phyloP scores from a whole-genome alignment of 1,140 invertebrate genomes.

The Drepana arcuata region DNA sequence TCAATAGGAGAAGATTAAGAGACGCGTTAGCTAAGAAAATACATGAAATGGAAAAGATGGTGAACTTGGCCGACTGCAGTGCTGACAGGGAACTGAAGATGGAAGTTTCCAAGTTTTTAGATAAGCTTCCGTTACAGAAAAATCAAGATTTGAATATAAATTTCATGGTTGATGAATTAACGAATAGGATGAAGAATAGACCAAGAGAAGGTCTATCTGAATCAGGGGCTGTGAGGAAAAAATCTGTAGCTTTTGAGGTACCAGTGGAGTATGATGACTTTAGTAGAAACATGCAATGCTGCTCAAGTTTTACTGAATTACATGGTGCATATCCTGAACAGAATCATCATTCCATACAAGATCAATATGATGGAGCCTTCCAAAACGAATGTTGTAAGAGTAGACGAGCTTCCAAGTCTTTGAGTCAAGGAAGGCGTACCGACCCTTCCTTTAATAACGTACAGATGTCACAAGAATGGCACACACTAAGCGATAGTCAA shows the following conservation, averaged over 20 bases:
- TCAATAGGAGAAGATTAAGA: slow-evolving; percentile 21
- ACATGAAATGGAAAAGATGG: slow-evolving; percentile 21
- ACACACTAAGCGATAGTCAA: too few relatives aligned
- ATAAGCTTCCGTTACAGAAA: slow-evolving; percentile 20
- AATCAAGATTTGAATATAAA: slow-evolving; percentile 23
- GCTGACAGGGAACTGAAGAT: slow-evolving; percentile 18
- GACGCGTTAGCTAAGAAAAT: slow-evolving; percentile 33
- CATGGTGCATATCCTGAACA: too few relatives aligned
- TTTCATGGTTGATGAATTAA: slow-evolving; percentile 31
- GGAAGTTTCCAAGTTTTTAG: slow-evolving; percentile 25
- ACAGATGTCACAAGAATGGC: too few relatives aligned
- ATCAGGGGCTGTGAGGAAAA: slow-evolving; percentile 1
- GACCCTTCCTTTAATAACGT: too few relatives aligned
- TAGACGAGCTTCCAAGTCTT: too few relatives aligned
- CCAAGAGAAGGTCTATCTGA: slow-evolving; percentile 5
- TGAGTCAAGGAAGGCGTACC: too few relatives aligned
- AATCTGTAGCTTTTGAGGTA: slow-evolving; percentile 19
- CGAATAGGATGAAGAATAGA: slow-evolving; percentile 32
- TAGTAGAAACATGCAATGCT: slow-evolving; percentile 15
- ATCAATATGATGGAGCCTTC: too few relatives aligned
- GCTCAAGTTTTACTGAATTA: slow-evolving; percentile 10
- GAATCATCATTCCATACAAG: too few relatives aligned
- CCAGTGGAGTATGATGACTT: slow-evolving; percentile 20
- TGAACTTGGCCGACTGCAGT: slow-evolving; percentile 5
- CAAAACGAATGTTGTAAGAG: too few relatives aligned